Percentiles rank a stretch among this genome's conserved stretches.
phyloP scores from a whole-genome alignment of 2,113 vertebrate genomes.

The Apodemus speciosus region DNA sequence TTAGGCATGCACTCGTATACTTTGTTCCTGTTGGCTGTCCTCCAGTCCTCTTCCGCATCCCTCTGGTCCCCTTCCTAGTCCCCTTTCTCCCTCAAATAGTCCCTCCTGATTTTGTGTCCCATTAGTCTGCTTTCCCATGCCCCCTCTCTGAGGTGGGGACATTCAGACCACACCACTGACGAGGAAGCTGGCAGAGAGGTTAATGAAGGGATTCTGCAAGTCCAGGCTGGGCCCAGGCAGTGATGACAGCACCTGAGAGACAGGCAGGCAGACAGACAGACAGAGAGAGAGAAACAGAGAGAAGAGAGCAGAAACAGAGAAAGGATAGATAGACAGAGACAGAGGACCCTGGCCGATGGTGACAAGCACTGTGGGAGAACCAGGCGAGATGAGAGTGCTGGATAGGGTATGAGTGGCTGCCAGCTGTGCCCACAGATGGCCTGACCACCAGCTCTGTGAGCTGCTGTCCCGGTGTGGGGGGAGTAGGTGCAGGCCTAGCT shows the following conservation, averaged over 20 bases:
- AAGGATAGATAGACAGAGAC: not conserved
- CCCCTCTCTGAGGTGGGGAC: not conserved
- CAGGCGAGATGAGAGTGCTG: too few relatives aligned
- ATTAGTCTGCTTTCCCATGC: not conserved
- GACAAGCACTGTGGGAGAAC: not conserved
- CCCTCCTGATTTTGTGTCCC: not conserved
- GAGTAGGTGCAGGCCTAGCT: not conserved
- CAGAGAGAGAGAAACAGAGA: accelerated
- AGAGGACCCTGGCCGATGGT: not conserved
- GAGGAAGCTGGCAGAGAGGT: not conserved
- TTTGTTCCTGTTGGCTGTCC: not conserved
- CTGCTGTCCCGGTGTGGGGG: not conserved
- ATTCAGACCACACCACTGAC: not conserved
- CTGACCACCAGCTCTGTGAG: not conserved
- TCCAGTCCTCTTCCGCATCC: not conserved
- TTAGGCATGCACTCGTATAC: not conserved
- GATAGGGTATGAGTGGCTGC: not conserved
- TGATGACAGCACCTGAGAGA: not conserved
- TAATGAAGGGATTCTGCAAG: not conserved
- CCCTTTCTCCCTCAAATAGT: not conserved
- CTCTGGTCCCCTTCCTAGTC: not conserved
- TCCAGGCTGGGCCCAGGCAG: not conserved
- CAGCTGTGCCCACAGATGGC: not conserved
- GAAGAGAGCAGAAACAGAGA: too few relatives aligned
- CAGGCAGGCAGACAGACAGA: too few relatives aligned